phyloP scores from a whole-genome alignment of 2,888 invertebrate genomes.

The Limnephilus rhombicus region DNA sequence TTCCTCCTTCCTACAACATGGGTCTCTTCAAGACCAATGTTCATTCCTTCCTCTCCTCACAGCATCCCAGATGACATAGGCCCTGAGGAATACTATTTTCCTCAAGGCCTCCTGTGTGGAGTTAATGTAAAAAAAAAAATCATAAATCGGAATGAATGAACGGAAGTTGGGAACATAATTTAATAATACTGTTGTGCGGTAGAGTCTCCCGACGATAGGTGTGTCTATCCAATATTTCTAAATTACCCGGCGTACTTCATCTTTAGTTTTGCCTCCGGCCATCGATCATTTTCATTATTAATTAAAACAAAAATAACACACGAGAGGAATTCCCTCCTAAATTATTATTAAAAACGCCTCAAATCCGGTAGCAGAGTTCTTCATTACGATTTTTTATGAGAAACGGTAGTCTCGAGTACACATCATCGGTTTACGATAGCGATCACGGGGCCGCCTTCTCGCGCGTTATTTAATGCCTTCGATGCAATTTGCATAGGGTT shows the following conservation, averaged over 20 bases:
- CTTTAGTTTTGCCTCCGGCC: conserved; percentile 15
- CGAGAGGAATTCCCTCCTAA: conserved; percentile 54
- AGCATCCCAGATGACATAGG: too few species aligned
- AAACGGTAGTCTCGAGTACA: conserved; percentile 58
- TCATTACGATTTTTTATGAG: conserved; percentile 61
- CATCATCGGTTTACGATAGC: conserved; percentile 46
- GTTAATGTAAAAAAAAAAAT: too few species aligned
- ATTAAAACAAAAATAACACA: conserved; percentile 64
- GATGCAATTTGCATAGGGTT: conserved; percentile 40
- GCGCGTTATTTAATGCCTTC: conserved; percentile 18
- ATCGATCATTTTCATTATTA: conserved; percentile 63
- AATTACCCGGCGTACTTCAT: conserved; percentile 1
- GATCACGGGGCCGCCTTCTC: conserved; percentile 32
- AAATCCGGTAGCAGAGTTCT: conserved; percentile 65
- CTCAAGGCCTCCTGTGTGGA: too few species aligned
- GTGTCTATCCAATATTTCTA: conserved; percentile 31
- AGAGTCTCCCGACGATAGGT: not conserved
- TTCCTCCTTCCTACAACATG: too few species aligned
- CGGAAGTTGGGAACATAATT: not conserved
- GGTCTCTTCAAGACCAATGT: too few species aligned
- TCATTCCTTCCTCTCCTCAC: too few species aligned
- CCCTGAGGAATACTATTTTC: too few species aligned
- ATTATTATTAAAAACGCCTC: conserved; percentile 62
- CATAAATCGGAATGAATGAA: not conserved
- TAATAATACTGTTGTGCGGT: not conserved